Evolutionary conservation across 2,888 invertebrate genomes (phyloP), one percentile per base, ranked within the genome.

Genomic region (Agrenia bidenticulata): DNA sequence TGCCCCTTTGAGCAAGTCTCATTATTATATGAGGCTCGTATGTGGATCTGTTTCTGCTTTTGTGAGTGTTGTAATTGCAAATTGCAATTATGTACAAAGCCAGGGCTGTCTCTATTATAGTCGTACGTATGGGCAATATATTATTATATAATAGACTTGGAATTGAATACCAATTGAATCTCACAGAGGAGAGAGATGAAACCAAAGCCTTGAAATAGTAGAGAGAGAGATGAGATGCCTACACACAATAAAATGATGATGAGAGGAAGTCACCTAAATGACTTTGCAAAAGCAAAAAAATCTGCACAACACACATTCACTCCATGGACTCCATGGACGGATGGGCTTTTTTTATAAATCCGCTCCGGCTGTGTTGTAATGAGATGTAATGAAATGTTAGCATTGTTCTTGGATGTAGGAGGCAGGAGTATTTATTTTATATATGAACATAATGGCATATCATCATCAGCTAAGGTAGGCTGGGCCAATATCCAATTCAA

Each of bases 361-460:
- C 15, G 19, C 9, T 17, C 15, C n/a, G 23, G 24, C 51, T 51
- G 51, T 19, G n/a, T 23, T 51, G 51, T 51, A 51, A 51, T 51
- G 51, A 51, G 51, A 51, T 51, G 51, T 51, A 51, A 51, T 51
- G 51, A 51, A 51, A 51, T 51, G 51, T 51, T 51, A 51, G 51
- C 24, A 51, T 51, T 51, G 51, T 51, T 51, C 51, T 51, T 23
- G 21, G 51, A 51, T 51, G 51, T 51, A 19, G 51, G 51, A 51
- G 24, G 21, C 17, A 51, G 51, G 21, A 51, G 7, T 17, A 51
- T 51, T 51, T 13, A 51, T 51, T 51, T 19, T 51, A 51, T 51
- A 23, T 24, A 9, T 45, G 19, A 45, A 45, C 45, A 45, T 19
- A 45, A 45, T 45, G 19, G 45, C 45, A 45, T 45, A 45, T 45